A percentile compares a stretch with the other conserved stretches of the same genome.
These are phyloP conservation scores for Eudorcas thomsonii DNA, from an alignment of 2,113 vertebrate species.

Conservation along the genomic window DNA sequence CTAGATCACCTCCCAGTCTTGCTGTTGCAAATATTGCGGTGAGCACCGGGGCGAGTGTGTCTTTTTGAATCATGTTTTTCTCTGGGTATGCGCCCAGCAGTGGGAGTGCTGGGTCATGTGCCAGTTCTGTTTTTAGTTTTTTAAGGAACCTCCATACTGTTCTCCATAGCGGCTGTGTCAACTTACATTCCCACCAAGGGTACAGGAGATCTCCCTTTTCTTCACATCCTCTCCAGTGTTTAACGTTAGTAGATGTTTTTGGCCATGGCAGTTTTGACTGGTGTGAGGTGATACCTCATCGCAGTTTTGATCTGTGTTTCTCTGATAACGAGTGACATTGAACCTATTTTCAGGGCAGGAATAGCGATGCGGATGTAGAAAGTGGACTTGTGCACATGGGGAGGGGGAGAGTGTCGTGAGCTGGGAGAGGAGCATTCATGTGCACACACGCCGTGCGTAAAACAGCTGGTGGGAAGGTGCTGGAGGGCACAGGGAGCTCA, in stretches of 20 bases:
- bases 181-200: not conserved
- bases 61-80: not conserved
- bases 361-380: not conserved
- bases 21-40: not conserved
- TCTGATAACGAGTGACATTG: not conserved
- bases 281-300: not conserved
- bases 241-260: not conserved
- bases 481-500: not conserved
- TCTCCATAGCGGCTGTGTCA: not conserved
- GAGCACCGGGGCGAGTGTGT: rapidly evolving
- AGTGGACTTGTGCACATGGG: not conserved
- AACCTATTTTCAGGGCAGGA: not conserved
- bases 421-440: not conserved
- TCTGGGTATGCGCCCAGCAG: rapidly evolving
- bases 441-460: rapidly evolving
- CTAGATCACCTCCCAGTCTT: not conserved
- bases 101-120: not conserved
- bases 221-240: not conserved
- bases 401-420: not conserved
- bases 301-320: not conserved
- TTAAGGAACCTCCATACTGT: not conserved
- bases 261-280: not conserved
- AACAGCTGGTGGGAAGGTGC: not conserved
- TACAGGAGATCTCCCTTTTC: not conserved
- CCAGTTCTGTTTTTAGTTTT: not conserved